Conservation (phyloP, 1,140 invertebrate genomes). For the Nylanderia fulva region DNA sequence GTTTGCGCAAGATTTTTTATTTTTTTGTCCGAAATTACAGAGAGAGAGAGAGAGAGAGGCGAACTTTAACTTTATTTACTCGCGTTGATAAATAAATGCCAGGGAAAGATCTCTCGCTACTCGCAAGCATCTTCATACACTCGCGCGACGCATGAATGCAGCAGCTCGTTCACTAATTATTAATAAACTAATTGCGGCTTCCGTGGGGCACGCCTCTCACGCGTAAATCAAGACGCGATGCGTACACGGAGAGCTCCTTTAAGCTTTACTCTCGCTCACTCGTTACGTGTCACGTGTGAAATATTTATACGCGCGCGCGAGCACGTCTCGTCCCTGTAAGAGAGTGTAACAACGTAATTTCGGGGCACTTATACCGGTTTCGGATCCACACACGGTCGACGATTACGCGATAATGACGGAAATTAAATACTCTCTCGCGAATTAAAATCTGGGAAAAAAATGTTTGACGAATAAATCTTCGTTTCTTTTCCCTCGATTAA, state of each 20-base stretch:
- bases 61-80: background rate
- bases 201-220: slow-evolving; percentile 82
- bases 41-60: background rate
- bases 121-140: slow-evolving; percentile 40
- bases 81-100: slow-evolving; percentile 1
- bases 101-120: slow-evolving; percentile 7
- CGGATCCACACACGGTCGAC: background rate
- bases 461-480: background rate
- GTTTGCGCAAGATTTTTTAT: background rate
- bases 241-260: slow-evolving; percentile 47
- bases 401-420: slow-evolving; percentile 15
- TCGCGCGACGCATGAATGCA: slow-evolving; percentile 37
- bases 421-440: background rate
- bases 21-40: background rate
- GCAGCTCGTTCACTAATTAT: slow-evolving; percentile 79
- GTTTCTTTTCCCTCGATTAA: background rate
- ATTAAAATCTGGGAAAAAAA: background rate
- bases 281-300: slow-evolving; percentile 71
- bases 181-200: slow-evolving; percentile 86
- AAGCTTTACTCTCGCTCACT: slow-evolving; percentile 73
- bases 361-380: slow-evolving; percentile 39
- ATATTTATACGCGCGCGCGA: slow-evolving; percentile 61
- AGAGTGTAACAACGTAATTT: slow-evolving; percentile 68
- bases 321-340: slow-evolving; percentile 25
- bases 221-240: slow-evolving; percentile 84